phyloP scores from a whole-genome alignment of 1,140 invertebrate species.

The Panonychus citri region DNA sequence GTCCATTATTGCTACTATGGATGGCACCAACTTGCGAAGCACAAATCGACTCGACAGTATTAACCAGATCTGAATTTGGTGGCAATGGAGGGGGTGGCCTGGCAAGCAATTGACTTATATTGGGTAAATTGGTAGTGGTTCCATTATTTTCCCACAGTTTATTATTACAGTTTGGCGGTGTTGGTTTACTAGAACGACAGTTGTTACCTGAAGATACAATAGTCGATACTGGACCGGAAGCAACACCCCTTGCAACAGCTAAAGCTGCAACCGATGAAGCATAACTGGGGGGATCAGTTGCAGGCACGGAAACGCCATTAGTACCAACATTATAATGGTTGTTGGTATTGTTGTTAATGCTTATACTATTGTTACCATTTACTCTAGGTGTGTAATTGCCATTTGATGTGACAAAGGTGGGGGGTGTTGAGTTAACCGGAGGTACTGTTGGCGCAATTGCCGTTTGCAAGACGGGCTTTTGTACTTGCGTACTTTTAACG shows the following conservation, averaged over 20 bases:
- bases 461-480: slow-evolving; percentile 75
- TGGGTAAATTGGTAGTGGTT: not conserved
- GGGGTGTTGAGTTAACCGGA: not conserved
- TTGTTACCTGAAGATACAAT: not conserved
- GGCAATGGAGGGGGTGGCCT: slow-evolving; percentile 4
- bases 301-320: slow-evolving; percentile 18
- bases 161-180: not conserved
- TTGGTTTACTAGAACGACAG: not conserved
- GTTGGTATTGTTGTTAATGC: too few relatives aligned
- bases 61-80: slow-evolving; percentile 13
- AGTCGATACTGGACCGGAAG: not conserved
- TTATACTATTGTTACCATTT: not conserved
- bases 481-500: slow-evolving; percentile 60
- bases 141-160: not conserved
- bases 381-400: not conserved
- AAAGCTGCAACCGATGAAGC: slow-evolving; percentile 70
- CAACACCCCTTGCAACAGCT: slow-evolving; percentile 36
- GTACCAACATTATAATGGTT: too few relatives aligned
- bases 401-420: not conserved
- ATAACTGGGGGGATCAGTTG: slow-evolving; percentile 70
- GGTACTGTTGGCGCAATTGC: slow-evolving; percentile 54
- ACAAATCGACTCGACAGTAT: slow-evolving; percentile 18
- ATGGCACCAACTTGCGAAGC: slow-evolving; percentile 16
- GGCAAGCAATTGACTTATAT: not conserved
- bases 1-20: not conserved